Base-by-base conservation (phyloP, 2,888 invertebrate species). In the Conops quadrifasciatus region DNA sequence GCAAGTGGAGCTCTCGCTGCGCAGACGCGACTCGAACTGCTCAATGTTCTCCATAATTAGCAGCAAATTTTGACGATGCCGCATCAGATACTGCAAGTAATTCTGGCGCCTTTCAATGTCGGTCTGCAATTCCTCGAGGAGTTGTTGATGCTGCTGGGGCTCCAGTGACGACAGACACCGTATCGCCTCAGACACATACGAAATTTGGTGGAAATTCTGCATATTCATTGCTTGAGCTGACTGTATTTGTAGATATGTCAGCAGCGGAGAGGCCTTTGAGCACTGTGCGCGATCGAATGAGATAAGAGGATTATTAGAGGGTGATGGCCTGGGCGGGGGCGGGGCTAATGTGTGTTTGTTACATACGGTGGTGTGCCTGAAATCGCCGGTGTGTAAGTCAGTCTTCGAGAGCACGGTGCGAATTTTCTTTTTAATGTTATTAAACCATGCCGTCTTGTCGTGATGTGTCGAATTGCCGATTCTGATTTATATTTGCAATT, bases 371-470 rank as follows among this genome's bases (percentile, higher is more conserved):
- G 89, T 88, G 71, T 89, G 86, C 2, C 86, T 87, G 74, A 89
- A 89, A 78, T 90, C 90, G 0, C 90, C 89, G 80, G 91, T 91
- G 78, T 93, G 92, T 72, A 93, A 87, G 80, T 96, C 95, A 0
- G 95, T 94, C 77, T 93, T 94, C 75, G 97, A 95, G 45, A 98
- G 88, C 68, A 98, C 97, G 78, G 94, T 89, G 26, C 98, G 90
- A 73, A 98, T 87, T 82, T 97, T 97, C 75, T 94, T 91, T 85
- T 97, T 97, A 4, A 86, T 82, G 73, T 81, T 80, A 71, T 82
- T 80, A 45, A 86, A 86, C 26, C 80, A 78, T 36, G 84, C 71
- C 7, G 77, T 77, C 72, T 83, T 82, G 70, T 82, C 82, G 66
- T 80, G 78, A 5, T 78, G 71, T 13, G 76, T 71, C n/a, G 78